Evolutionary conservation across 1,140 invertebrate species (phyloP), one percentile per base, ranked within the genome.

Genomic region (Panagrolaimus sp.): DNA sequence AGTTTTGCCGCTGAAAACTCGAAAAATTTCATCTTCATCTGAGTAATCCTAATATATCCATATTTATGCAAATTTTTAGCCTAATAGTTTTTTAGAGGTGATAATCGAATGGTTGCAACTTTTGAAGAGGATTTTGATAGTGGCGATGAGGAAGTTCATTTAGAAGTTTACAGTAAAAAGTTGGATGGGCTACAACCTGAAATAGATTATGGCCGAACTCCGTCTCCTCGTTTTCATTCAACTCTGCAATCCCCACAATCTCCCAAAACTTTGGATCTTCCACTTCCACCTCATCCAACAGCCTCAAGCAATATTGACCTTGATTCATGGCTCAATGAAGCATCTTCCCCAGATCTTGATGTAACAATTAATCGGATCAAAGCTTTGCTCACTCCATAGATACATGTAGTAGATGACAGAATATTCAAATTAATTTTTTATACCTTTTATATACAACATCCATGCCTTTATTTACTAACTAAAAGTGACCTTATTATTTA

Each of bases 41-140:
- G 65, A 43, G 65, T 71, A 43, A 69, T 21, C 10, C 14, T 21
- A 14, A 15, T 69, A 14, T 45, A 24, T 1, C 43, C 12, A 2
- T 15, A 1, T 5, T 21, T 44, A 65, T 0, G 26, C 32, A 65
- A 15, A 5, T 12, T 12, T 43, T 71, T 24, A n/a, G 3, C 15
- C 0, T 14, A 28, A 7, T 24, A 14, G 15, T 65, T 72, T 38
- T 38, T 67, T 43, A 69, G 58, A 14, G 70, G 64, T 38, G 69
- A 73, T 46, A 77, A 77, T 65, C 48, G 65, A 64, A 77, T 77
- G 75, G 75, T 77, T 28, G 72, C 71, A 17, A 67, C 65, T 17
- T 77, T 70, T 68, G 76, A 77, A 66, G 76, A 77, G 47, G 75
- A 77, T 46, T 77, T 77, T 38, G 70, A 77, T 44, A 72, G 72